These are phyloP conservation scores for Lasioglossum calceatum DNA, from an alignment of 2,888 invertebrate genomes.

Conservation along the genomic window DNA sequence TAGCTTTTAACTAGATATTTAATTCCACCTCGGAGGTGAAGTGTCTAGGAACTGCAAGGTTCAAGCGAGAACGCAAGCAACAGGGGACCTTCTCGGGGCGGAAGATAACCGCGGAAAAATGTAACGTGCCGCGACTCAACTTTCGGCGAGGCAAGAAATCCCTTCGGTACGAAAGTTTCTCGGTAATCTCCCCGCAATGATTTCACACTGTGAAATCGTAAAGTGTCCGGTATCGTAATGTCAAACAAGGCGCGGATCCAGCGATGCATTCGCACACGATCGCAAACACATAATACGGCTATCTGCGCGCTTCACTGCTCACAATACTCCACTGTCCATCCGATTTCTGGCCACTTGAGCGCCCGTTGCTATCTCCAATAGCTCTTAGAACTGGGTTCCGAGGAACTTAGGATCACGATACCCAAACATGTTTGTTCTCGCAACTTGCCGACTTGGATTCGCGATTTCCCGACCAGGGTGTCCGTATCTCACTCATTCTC, in stretches of 20 bases:
- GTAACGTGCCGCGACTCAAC: background rate
- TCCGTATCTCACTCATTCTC: background rate
- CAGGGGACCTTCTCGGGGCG: background rate
- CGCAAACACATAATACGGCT: background rate
- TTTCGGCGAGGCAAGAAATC: slow-evolving; percentile 8
- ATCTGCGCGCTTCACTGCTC: background rate
- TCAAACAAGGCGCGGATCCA: slow-evolving; percentile 13
- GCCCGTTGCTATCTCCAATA: background rate
- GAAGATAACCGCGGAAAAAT: slow-evolving; percentile 14
- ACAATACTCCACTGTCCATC: background rate
- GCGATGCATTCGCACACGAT: slow-evolving; percentile 3
- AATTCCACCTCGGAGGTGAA: background rate
- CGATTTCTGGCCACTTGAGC: background rate
- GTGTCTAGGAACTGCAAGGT: background rate
- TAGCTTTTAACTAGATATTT: background rate
- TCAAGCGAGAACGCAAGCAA: background rate
- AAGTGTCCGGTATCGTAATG: slow-evolving; percentile 37
- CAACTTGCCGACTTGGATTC: background rate
- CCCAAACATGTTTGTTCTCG: background rate
- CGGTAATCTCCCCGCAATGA: background rate
- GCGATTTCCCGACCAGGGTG: background rate
- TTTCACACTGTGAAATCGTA: slow-evolving; percentile 11
- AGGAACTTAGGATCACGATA: background rate
- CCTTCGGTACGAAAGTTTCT: background rate
- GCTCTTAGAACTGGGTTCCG: background rate